phyloP scores from a whole-genome alignment of 1,140 invertebrate species.

The Orchesella cincta region DNA sequence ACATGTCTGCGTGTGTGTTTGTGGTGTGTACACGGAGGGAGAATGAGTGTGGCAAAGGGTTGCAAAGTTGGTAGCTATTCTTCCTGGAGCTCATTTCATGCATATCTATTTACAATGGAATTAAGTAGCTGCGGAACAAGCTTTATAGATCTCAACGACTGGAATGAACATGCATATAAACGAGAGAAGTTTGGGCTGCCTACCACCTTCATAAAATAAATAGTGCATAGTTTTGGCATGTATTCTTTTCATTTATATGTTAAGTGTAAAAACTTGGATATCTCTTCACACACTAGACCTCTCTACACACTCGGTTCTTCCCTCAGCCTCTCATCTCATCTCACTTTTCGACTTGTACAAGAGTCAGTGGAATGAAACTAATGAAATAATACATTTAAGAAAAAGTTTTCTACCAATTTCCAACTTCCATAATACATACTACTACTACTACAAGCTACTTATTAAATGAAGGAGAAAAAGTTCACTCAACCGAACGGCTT shows the following conservation, averaged over 20 bases:
- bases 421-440: conserved; percentile 4
- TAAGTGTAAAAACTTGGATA: neutral
- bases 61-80: neutral
- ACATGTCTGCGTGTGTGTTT: neutral
- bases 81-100: neutral
- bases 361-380: conserved; percentile 10
- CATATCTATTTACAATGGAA: neutral
- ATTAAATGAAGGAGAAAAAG: conserved; percentile 21
- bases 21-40: neutral
- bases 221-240: neutral
- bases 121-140: neutral
- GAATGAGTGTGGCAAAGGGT: neutral
- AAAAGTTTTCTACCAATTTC: conserved; percentile 9
- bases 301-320: neutral
- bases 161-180: neutral
- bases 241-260: neutral
- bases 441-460: neutral
- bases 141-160: neutral
- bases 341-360: conserved; percentile 8
- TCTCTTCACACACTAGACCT: neutral
- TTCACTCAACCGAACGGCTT: neutral
- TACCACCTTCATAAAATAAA: conserved; percentile 5
- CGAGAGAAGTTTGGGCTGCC: neutral
- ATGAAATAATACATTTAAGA: conserved; percentile 20
- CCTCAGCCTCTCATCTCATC: neutral